phyloP scores from a whole-genome alignment of 2,113 vertebrate genomes.

The Melierax canorus region DNA sequence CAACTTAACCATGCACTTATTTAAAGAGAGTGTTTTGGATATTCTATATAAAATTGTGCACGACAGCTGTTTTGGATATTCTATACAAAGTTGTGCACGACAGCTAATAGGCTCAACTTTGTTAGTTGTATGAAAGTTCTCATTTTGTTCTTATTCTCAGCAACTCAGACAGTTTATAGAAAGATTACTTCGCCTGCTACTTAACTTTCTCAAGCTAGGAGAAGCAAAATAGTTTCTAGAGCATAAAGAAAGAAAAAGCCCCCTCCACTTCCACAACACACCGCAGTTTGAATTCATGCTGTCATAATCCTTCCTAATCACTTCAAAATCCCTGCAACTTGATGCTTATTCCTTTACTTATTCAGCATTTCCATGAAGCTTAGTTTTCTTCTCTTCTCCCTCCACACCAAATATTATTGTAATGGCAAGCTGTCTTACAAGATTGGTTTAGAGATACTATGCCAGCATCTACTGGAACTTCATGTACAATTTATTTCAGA shows the following conservation, averaged over 20 bases:
- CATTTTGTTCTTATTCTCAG: neutral
- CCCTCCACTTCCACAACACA: neutral
- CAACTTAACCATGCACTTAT: neutral
- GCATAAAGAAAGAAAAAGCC: neutral
- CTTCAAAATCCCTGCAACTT: neutral
- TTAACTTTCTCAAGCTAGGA: neutral
- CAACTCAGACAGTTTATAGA: neutral
- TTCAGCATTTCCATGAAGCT: neutral
- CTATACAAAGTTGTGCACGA: neutral
- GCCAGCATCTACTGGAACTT: neutral
- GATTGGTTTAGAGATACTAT: neutral
- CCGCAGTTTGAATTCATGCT: neutral
- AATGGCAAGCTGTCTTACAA: neutral
- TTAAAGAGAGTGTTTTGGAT: neutral
- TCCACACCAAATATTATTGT: neutral
- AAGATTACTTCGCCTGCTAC: neutral
- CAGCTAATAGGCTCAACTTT: neutral
- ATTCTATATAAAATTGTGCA: too few relatives aligned
- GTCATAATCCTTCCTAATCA: neutral
- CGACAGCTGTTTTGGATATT: neutral
- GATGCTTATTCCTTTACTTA: neutral
- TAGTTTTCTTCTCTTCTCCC: neutral
- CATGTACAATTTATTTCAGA: neutral
- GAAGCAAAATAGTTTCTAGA: neutral
- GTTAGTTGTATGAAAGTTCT: neutral